Conservation (phyloP, 2,113 vertebrate genomes). For the Hyperoodon ampullatus region DNA sequence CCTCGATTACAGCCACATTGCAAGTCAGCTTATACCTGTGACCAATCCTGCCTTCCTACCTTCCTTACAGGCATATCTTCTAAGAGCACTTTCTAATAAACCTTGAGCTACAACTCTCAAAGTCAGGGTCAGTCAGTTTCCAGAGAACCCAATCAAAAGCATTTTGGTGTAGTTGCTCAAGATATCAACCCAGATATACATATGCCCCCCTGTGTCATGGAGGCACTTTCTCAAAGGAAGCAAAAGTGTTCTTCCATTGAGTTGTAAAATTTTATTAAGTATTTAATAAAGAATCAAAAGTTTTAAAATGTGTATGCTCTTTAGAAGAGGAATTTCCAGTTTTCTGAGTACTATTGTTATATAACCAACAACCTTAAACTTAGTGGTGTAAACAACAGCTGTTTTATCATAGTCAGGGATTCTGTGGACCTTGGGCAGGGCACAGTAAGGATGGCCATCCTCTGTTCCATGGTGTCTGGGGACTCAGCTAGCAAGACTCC, state of each 20-base stretch:
- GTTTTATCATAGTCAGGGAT: neutral
- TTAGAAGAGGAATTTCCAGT: neutral
- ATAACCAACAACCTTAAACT: neutral
- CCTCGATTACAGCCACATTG: neutral
- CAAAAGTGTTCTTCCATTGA: neutral
- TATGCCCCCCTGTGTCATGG: neutral
- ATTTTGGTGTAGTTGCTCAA: neutral
- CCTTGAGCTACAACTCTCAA: neutral
- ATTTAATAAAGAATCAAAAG: neutral
- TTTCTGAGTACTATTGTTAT: neutral
- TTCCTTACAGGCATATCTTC: neutral
- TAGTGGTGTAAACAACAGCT: neutral
- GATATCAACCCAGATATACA: neutral
- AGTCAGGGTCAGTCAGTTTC: neutral
- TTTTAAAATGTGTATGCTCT: neutral
- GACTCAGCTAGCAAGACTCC: neutral
- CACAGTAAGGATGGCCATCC: too few species aligned
- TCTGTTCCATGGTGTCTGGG: neutral
- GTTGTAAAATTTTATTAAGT: neutral
- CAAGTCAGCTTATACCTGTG: neutral
- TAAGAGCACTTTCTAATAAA: neutral
- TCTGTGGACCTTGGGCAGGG: neutral
- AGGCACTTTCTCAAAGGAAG: neutral
- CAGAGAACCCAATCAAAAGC: neutral
- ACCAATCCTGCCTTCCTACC: neutral